phyloP scores from a whole-genome alignment of 2,888 invertebrate species.

The Pyralis farinalis region DNA sequence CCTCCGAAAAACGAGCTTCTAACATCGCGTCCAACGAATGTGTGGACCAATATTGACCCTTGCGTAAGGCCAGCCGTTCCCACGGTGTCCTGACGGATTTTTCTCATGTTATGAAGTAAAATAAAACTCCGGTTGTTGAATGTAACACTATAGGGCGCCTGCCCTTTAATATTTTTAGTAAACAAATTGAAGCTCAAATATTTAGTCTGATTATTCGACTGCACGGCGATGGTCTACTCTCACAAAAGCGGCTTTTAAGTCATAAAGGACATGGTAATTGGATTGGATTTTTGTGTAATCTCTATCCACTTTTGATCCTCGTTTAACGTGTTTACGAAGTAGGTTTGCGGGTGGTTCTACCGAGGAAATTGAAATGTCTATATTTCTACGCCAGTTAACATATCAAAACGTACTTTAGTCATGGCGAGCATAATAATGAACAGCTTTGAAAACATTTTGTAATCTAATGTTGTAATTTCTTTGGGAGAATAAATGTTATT shows the following conservation, averaged over 20 bases:
- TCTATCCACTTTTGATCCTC: constrained; percentile 58
- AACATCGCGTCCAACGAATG: constrained; percentile 59
- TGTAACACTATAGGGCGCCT: constrained; percentile 62
- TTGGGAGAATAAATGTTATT: too few species aligned
- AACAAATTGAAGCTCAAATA: constrained; percentile 73
- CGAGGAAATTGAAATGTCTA: constrained; percentile 4
- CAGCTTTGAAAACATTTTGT: too few species aligned
- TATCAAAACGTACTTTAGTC: too few species aligned
- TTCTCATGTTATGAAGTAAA: constrained; percentile 58
- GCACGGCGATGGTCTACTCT: constrained; percentile 31
- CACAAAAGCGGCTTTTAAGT: constrained; percentile 72
- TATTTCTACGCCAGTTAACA: background rate
- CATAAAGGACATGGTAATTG: constrained; percentile 74
- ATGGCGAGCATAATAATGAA: too few species aligned
- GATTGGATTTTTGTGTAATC: constrained; percentile 66
- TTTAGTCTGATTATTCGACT: constrained; percentile 66
- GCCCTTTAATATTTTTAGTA: constrained; percentile 45
- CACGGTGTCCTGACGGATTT: constrained; percentile 69
- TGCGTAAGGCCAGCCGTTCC: constrained; percentile 59
- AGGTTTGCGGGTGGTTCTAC: constrained; percentile 27
- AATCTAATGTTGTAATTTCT: too few species aligned
- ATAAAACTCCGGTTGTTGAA: constrained; percentile 45
- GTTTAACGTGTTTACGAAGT: constrained; percentile 45
- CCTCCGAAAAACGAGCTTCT: constrained; percentile 52
- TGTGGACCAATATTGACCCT: constrained; percentile 65